A percentile compares a stretch with the other conserved stretches of the same genome.
Evolutionary conservation across 64 coral and sea anemone species (phyloP).

Genomic region (Catalaphyllia jardinei): DNA sequence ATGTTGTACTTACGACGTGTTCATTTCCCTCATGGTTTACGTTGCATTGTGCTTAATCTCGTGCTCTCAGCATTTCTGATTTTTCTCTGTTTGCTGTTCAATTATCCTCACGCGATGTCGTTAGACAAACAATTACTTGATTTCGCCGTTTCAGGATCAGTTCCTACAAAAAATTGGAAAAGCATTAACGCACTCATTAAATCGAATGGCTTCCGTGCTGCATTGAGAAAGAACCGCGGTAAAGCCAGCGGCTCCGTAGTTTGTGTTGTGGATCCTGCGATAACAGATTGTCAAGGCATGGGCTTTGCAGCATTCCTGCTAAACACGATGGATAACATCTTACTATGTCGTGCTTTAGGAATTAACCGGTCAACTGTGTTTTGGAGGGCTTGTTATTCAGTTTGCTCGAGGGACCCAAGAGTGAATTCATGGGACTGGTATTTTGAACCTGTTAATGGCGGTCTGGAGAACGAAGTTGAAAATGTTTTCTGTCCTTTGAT

Average conservation of each 20-base stretch:
- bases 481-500: conserved; percentile 44
- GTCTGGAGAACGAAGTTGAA: conserved; percentile 48
- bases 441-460: conserved; percentile 74
- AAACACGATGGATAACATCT: conserved; percentile 61
- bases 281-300: conserved; percentile 42
- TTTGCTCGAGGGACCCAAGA: conserved; percentile 39
- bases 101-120: too few species aligned
- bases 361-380: conserved; percentile 43
- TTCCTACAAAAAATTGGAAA: too few species aligned
- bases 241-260: background rate
- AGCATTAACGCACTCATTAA: too few species aligned
- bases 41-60: too few species aligned
- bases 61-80: too few species aligned
- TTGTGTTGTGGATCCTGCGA: conserved; percentile 63
- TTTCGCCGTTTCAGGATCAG: too few species aligned
- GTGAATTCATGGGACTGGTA: conserved; percentile 86
- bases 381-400: conserved; percentile 64
- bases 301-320: conserved; percentile 59
- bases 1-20: too few species aligned
- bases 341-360: conserved; percentile 32
- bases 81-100: too few species aligned
- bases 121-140: too few species aligned
- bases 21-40: too few species aligned
- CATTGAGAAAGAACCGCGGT: too few species aligned
- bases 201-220: too few species aligned